A percentile compares a stretch with the other conserved stretches of the same genome.
phyloP scores from a whole-genome alignment of 1,140 invertebrate species.

The Rhopalosiphum maidis region DNA sequence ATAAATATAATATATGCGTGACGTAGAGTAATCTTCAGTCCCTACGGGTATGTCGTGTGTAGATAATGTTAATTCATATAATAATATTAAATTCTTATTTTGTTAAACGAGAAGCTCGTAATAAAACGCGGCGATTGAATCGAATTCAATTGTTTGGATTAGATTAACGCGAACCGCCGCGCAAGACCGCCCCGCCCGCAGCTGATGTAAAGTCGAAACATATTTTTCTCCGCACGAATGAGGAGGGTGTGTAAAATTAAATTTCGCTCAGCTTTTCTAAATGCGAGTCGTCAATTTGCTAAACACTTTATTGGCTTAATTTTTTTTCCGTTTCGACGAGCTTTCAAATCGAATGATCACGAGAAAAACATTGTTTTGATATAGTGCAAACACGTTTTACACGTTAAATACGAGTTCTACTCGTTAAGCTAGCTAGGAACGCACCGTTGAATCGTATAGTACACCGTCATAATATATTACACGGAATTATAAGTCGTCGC shows the following conservation, averaged over 20 bases:
- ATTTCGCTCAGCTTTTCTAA: neutral
- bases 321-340: neutral
- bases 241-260: neutral
- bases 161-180: neutral
- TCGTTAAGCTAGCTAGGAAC: neutral
- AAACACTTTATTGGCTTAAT: neutral
- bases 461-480: no score
- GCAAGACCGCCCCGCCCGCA: neutral
- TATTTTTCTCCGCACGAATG: slow-evolving; percentile 1
- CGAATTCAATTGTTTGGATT: neutral
- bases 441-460: neutral
- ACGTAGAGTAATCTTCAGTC: no score
- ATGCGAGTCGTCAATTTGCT: neutral
- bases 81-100: neutral
- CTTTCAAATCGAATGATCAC: neutral
- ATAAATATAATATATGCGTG: no score
- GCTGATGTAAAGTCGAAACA: neutral
- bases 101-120: neutral
- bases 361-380: no score
- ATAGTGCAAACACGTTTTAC: neutral
- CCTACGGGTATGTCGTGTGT: no score
- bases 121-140: neutral
- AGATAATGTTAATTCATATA: neutral
- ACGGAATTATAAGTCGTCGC: neutral
- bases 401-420: no score